phyloP scores from a whole-genome alignment of 2,113 vertebrate genomes.

The Microtus oregoni region DNA sequence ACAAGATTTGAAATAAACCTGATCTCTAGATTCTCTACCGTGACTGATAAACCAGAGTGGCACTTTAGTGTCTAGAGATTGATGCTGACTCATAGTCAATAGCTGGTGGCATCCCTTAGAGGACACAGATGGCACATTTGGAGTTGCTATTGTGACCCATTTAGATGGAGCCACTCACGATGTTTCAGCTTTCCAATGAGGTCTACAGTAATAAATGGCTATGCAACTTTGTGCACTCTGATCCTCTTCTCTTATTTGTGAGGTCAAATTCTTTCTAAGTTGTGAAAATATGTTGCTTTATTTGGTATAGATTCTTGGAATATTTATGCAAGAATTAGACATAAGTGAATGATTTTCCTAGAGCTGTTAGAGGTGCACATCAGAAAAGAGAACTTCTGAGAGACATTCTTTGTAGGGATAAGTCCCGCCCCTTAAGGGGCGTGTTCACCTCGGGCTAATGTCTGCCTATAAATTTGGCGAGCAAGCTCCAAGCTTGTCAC shows the following conservation, averaged over 20 bases:
- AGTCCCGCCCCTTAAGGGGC: too few species aligned
- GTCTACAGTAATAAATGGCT: neutral
- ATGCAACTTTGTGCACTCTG: neutral
- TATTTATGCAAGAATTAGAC: neutral
- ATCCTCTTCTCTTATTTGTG: neutral
- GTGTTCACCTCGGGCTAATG: too few species aligned
- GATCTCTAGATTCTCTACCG: neutral
- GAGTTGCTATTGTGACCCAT: neutral
- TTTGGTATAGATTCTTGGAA: neutral
- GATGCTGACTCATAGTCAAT: neutral
- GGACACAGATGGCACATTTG: accelerated
- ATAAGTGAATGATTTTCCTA: neutral
- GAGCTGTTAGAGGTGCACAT: neutral
- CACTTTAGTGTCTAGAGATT: neutral
- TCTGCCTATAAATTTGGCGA: too few species aligned
- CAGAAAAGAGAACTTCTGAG: neutral
- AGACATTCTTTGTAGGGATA: too few species aligned
- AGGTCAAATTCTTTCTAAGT: neutral
- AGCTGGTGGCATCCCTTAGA: neutral
- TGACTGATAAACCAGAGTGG: neutral
- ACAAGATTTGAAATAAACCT: neutral
- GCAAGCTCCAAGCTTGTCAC: too few species aligned
- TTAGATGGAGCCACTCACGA: neutral
- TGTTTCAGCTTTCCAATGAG: neutral
- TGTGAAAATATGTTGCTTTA: neutral